A percentile compares a stretch with the other conserved stretches of the same genome.
Conservation (phyloP, 2,888 invertebrate genomes). For the Cryptus viduatorius region DNA sequence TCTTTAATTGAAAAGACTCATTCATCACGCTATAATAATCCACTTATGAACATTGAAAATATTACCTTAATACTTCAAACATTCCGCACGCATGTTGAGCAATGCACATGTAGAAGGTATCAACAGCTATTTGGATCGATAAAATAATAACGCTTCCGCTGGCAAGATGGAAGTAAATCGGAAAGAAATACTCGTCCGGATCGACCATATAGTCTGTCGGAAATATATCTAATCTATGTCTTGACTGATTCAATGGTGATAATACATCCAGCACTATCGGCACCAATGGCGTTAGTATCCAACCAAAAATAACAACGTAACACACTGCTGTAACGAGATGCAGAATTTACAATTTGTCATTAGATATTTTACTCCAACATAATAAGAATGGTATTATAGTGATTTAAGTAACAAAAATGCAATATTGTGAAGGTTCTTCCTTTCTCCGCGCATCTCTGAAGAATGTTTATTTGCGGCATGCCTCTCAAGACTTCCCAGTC, state of each 20-base stretch:
- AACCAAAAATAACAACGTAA: background rate
- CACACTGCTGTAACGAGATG: background rate
- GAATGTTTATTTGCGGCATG: background rate
- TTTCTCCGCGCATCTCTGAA: background rate
- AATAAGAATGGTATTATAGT: background rate
- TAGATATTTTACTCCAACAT: background rate
- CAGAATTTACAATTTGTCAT: background rate
- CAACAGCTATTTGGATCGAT: background rate
- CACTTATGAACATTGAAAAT: background rate
- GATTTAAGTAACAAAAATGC: background rate
- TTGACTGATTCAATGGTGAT: slow-evolving; percentile 6
- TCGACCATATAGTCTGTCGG: slow-evolving; percentile 35
- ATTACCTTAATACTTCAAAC: slow-evolving; percentile 29
- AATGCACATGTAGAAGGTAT: slow-evolving; percentile 13
- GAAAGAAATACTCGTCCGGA: slow-evolving; percentile 12
- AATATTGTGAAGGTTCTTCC: slow-evolving; percentile 7
- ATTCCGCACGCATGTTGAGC: slow-evolving; percentile 22
- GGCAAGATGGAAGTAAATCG: background rate
- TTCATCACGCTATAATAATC: background rate
- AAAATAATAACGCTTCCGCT: background rate
- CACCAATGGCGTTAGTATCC: slow-evolving; percentile 1
- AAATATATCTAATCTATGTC: background rate
- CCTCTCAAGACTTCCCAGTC: background rate
- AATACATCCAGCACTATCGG: background rate
- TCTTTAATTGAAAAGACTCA: no score